Evolutionary conservation across 2,797 vertebrate genomes (phyloP), one percentile per base, ranked within the genome.

Genomic region (Xenentodon cancila): DNA sequence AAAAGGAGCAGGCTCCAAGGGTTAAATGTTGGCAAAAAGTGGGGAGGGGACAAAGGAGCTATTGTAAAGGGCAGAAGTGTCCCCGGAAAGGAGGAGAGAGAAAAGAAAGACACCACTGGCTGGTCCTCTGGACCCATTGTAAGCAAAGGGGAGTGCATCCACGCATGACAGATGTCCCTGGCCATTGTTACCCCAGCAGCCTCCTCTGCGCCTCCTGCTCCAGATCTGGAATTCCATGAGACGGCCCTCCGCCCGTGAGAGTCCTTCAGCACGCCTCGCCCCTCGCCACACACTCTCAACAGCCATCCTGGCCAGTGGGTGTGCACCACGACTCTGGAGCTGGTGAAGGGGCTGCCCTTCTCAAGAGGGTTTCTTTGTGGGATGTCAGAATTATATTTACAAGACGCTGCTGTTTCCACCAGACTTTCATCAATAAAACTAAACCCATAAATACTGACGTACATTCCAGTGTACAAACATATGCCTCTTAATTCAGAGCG

Each of bases 121-220:
- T 73, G 77, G 84, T 90, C 88, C 88, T 90, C 88, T 78, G 56
- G 83, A 81, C 81, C 89, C 78, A 91, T 93, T 94, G 92, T 93
- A 90, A 88, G 86, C 53, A 59, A 85, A 91, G 85, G 85, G 86
- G 89, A 92, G 91, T 89, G 91, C 91, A 92, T 91, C 92, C 92
- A 92, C 87, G 92, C 92, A 93, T 93, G 92, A 94, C 93, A 94
- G 93, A 94, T 94, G 93, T 92, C 91, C 89, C 65, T 51, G 71
- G 73, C 82, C 76, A 93, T 94, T 94, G 92, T 94, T 90, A 84
- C 81, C 51, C 68, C 81, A 77, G 88, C 88, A 91, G 90, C 85
- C 90, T 90, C 86, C 87, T 88, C 88, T 90, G 75, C 82, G 87
- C 90, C 90, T 91, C 89, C 90, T 87, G 87, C 88, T 84, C 81